A percentile compares a stretch with the other conserved stretches of the same genome.
phyloP scores from a whole-genome alignment of 1,140 invertebrate species.

The Uloborus diversus region DNA sequence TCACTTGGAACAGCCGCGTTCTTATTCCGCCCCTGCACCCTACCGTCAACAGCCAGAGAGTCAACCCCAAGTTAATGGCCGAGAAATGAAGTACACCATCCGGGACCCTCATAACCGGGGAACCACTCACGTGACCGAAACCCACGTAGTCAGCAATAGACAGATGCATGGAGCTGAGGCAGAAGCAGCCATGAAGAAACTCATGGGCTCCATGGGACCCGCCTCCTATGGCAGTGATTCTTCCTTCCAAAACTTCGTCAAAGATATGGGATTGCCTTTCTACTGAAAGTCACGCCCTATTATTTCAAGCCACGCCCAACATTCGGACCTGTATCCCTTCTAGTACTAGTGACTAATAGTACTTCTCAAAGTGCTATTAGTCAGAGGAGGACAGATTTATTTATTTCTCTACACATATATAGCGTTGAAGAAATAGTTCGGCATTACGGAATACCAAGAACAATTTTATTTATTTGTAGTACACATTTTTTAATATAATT shows the following conservation, averaged over 20 bases:
- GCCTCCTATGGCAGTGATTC: neutral
- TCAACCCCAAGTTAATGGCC: constrained; percentile 30
- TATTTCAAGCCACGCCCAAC: too few species aligned
- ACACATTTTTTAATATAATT: neutral
- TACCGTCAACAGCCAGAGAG: neutral
- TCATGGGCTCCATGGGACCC: constrained; percentile 51
- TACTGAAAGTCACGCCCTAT: constrained; percentile 10
- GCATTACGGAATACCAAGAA: constrained; percentile 13
- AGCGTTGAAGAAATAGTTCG: too few species aligned
- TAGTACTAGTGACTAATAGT: too few species aligned
- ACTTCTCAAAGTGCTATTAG: too few species aligned
- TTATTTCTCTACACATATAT: too few species aligned
- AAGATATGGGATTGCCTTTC: constrained; percentile 33
- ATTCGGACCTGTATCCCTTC: too few species aligned
- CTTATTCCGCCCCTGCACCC: neutral
- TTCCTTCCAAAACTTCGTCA: constrained; percentile 39
- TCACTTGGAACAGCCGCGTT: neutral
- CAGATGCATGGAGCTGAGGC: constrained; percentile 51
- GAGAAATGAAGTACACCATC: constrained; percentile 54
- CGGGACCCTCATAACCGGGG: constrained; percentile 34
- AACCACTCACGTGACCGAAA: constrained; percentile 45
- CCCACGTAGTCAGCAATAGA: constrained; percentile 40
- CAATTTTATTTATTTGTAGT: constrained; percentile 39
- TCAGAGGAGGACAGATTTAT: too few species aligned
- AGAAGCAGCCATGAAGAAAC: constrained; percentile 53